A percentile compares a stretch with the other conserved stretches of the same genome.
These are phyloP conservation scores for Drosophila quasianomalipes DNA, from an alignment of 2,888 invertebrate species.

Conservation along the genomic window DNA sequence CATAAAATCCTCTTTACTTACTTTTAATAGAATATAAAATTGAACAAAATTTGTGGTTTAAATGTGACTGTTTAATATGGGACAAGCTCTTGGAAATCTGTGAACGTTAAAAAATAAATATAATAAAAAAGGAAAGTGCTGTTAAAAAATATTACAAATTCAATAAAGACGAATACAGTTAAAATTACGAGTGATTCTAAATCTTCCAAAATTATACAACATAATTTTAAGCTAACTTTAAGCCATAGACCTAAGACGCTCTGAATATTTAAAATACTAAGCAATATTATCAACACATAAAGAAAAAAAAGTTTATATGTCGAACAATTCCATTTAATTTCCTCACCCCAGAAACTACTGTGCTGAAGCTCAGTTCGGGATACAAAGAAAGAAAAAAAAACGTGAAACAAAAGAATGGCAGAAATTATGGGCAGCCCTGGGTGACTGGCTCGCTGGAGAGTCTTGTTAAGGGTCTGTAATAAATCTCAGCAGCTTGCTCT, in stretches of 20 bases:
- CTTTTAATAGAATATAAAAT: no score
- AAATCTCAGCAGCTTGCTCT: conserved; percentile 78
- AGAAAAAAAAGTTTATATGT: background rate
- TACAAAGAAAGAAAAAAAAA: conserved; percentile 4
- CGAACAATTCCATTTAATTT: conserved; percentile 20
- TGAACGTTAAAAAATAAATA: background rate
- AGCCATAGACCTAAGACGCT: background rate
- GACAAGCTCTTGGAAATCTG: background rate
- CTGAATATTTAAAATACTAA: background rate
- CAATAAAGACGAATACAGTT: background rate
- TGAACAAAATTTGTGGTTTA: background rate
- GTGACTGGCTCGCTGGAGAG: conserved; percentile 18
- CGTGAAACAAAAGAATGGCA: conserved; percentile 32
- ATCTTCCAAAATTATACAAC: background rate
- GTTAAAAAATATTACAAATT: background rate
- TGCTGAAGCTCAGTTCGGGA: conserved; percentile 10
- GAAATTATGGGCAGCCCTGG: conserved; percentile 27
- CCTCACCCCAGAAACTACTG: conserved; percentile 32
- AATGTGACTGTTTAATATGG: background rate
- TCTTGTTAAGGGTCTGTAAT: conserved; percentile 78
- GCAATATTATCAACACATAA: background rate
- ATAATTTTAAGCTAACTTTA: no score
- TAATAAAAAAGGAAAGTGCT: background rate
- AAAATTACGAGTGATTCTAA: background rate
- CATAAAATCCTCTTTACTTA: no score